Conservation (phyloP, 2,797 vertebrate genomes). For the Coreius guichenoti region DNA sequence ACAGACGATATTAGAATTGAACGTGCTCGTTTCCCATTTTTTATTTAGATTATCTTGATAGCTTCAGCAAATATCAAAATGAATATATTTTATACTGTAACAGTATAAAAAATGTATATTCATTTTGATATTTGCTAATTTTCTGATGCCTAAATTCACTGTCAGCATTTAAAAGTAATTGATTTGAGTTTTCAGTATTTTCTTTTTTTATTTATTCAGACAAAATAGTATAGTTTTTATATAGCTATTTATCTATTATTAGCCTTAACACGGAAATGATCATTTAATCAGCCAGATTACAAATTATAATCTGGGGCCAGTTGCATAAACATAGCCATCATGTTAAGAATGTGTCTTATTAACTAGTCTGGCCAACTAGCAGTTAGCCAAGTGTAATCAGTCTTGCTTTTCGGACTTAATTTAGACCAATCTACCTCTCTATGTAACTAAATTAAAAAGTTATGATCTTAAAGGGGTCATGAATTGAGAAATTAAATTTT, state of each 20-base stretch:
- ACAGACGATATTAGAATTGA: neutral
- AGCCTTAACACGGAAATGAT: neutral
- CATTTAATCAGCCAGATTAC: neutral
- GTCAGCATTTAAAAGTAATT: neutral
- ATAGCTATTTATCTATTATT: neutral
- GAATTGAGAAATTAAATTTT: neutral
- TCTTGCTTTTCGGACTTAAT: neutral
- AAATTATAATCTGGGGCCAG: neutral
- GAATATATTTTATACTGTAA: too few species aligned
- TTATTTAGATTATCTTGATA: neutral
- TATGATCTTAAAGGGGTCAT: neutral
- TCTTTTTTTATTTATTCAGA: neutral
- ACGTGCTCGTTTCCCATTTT: neutral
- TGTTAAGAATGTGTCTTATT: neutral
- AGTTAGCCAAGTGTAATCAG: neutral
- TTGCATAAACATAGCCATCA: neutral
- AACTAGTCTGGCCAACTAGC: neutral
- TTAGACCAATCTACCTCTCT: neutral
- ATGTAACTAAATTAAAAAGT: neutral
- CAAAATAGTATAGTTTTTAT: neutral
- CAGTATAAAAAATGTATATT: too few species aligned
- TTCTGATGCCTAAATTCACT: too few species aligned
- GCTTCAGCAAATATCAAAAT: neutral
- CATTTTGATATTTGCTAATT: too few species aligned
- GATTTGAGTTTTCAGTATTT: neutral